These are phyloP conservation scores for Caligus rogercresseyi DNA, from an alignment of 1,140 invertebrate species.

Conservation along the genomic window DNA sequence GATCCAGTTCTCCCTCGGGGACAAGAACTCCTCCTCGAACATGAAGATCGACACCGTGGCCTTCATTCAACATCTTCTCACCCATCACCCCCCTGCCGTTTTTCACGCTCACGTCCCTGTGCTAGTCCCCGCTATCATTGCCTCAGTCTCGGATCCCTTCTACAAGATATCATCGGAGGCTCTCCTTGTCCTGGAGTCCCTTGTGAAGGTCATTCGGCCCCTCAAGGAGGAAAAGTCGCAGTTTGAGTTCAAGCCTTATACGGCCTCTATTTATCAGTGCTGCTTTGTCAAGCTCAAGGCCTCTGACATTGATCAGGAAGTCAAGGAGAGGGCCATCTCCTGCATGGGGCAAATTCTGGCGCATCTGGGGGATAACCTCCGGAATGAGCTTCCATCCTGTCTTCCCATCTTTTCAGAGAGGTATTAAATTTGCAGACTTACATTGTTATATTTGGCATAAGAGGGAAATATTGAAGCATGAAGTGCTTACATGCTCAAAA, in stretches of 20 bases:
- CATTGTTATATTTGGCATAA: constrained; percentile 30
- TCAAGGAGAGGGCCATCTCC: constrained; percentile 90
- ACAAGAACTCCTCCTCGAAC: constrained; percentile 85
- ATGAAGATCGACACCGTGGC: constrained; percentile 96
- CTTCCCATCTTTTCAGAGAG: constrained; percentile 80
- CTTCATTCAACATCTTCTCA: constrained; percentile 71
- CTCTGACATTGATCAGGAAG: constrained; percentile 95
- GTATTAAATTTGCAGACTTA: not conserved
- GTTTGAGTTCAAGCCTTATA: constrained; percentile 59
- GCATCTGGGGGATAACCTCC: constrained; percentile 43
- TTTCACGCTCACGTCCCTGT: constrained; percentile 60
- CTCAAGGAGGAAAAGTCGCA: constrained; percentile 33
- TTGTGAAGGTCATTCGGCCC: constrained; percentile 83
- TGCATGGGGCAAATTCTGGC: constrained; percentile 90
- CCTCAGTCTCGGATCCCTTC: constrained; percentile 79
- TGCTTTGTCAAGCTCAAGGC: constrained; percentile 66
- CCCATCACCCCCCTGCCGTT: constrained; percentile 57
- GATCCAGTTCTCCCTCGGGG: constrained; percentile 72
- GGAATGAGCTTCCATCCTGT: constrained; percentile 54
- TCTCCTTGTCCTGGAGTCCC: constrained; percentile 71
- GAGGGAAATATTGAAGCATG: not conserved
- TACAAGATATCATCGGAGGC: constrained; percentile 97
- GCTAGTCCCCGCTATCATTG: constrained; percentile 68
- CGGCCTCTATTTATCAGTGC: constrained; percentile 55
- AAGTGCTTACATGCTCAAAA: too few species aligned